Evolutionary conservation across 2,113 vertebrate genomes (phyloP).

Genomic region (Sclerurus mexicanus): DNA sequence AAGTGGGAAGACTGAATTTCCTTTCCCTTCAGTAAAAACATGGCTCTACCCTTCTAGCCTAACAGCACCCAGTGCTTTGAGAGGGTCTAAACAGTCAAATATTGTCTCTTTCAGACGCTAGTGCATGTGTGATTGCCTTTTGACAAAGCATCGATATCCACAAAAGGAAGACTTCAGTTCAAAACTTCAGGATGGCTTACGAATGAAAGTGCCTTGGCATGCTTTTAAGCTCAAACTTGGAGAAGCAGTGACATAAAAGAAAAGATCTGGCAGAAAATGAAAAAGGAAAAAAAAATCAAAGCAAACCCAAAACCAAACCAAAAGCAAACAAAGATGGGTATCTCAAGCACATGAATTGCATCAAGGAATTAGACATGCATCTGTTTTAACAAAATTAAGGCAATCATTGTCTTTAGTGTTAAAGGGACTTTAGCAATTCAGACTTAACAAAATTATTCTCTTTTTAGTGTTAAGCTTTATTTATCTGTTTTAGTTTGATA

Average conservation of each 20-base stretch:
- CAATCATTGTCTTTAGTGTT: constrained; percentile 72
- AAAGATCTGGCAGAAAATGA: constrained; percentile 61
- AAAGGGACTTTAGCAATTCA: constrained; percentile 80
- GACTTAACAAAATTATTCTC: constrained; percentile 74
- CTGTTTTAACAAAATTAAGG: constrained; percentile 68
- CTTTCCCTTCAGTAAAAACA: neutral
- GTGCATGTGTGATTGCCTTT: constrained; percentile 32
- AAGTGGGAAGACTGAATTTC: neutral
- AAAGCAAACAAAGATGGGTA: neutral
- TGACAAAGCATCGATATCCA: constrained; percentile 49
- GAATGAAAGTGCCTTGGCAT: constrained; percentile 73
- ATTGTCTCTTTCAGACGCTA: neutral
- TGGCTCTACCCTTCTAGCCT: neutral
- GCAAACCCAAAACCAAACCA: neutral
- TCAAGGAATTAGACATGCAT: constrained; percentile 74
- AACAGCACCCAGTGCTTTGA: neutral
- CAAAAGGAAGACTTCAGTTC: constrained; percentile 69
- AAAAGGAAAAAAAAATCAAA: neutral
- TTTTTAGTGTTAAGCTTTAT: constrained; percentile 77
- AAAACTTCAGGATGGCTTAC: constrained; percentile 64
- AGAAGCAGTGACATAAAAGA: constrained; percentile 69
- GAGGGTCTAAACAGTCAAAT: neutral
- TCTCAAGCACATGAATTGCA: constrained; percentile 78
- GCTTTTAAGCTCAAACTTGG: constrained; percentile 73
- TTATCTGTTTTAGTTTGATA: constrained; percentile 65